Base-by-base conservation (phyloP, 2,888 invertebrate species). In the Sinopyrophorus schimmeli region DNA sequence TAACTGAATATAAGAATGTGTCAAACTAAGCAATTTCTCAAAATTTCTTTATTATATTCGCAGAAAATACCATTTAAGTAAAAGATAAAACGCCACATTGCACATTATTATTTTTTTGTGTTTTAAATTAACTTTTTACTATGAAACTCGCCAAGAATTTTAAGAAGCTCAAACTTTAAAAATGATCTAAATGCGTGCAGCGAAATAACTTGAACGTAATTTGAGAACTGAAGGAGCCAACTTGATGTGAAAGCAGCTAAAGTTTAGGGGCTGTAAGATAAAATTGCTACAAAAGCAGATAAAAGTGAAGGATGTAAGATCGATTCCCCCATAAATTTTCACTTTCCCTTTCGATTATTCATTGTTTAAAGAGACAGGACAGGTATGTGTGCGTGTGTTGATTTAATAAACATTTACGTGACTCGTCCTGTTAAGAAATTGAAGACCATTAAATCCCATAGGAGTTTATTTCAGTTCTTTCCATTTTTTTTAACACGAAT, bases 121-220 rank as follows among this genome's bases (percentile, higher is more conserved):
- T 40, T 40, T 17, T 16, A 28, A 28, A 35, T 35, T 28, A 34
- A 44, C 16, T 28, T 28, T 35, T 35, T 23, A 10, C 21, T 14
- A 10, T 15, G 28, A 20, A 34, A 27, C 20, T 35, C 35, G 14
- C 2, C 2, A 17, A 10, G 43, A 44, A 44, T 44, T 44, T 44
- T 28, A 44, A 44, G 18, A 18, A 17, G 21, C 27, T 16, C 35
- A 16, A 30, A 44, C 14, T 35, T 44, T 44, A 26, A 37, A 43
- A 44, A 28, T 30, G 37, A 30, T 37, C 44, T 27, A 20, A 42
- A 42, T 42, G 24, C 42, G 34, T 42, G 34, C 27, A 14, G 14
- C 23, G 44, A 37, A 44, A 28, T 34, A 44, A 35, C 37, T 30
- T 44, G 37, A 37, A 42, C 18, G 42, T 27, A 34, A 27, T 42